These are phyloP conservation scores for Venustaconcha ellipsiformis DNA, from an alignment of 1,140 invertebrate genomes.

Conservation along the genomic window DNA sequence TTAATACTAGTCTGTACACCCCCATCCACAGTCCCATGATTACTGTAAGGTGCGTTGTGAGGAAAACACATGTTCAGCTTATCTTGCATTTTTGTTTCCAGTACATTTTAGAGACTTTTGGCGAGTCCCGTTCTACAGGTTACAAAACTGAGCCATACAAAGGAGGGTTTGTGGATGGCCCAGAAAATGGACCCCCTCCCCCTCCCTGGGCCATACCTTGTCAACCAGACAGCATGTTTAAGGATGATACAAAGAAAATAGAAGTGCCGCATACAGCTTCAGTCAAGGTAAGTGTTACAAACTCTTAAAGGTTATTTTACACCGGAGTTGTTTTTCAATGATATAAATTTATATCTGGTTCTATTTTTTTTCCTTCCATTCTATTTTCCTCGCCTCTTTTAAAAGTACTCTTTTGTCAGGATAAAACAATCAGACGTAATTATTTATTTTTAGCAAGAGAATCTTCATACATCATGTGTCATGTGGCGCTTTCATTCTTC, in stretches of 20 bases:
- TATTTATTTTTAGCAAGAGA: background rate
- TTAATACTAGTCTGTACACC: too few relatives aligned
- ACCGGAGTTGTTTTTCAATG: background rate
- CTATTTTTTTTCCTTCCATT: background rate
- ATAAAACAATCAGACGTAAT: background rate
- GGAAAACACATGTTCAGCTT: background rate
- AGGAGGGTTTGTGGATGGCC: conserved; percentile 46
- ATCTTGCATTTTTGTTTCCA: conserved; percentile 24
- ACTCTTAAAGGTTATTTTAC: background rate
- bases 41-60: too few relatives aligned
- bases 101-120: conserved; percentile 57
- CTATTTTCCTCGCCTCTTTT: background rate
- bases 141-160: conserved; percentile 38
- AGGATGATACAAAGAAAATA: conserved; percentile 33
- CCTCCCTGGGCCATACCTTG: conserved; percentile 44
- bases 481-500: background rate
- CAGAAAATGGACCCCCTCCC: conserved; percentile 45
- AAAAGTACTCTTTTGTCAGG: background rate
- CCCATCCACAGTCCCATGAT: too few relatives aligned
- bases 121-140: conserved; percentile 39
- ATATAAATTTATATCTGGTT: background rate
- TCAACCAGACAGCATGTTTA: conserved; percentile 37
- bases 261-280: conserved; percentile 53
- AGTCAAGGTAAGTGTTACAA: conserved; percentile 34
- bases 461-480: background rate